Base-by-base conservation (phyloP, 2,888 invertebrate genomes). In the Pachycephus smyrnensis region DNA sequence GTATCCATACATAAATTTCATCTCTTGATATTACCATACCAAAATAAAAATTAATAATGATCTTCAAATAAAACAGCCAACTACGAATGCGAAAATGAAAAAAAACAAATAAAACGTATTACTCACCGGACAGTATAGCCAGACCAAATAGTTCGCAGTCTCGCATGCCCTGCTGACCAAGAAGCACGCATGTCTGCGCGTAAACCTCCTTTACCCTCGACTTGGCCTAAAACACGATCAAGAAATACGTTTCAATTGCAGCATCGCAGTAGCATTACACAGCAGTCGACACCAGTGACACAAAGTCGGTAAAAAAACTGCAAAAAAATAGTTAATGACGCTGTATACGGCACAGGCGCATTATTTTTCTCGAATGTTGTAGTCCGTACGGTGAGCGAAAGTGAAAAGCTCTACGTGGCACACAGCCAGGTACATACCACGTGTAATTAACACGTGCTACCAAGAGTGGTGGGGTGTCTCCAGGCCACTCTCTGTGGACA, bases 101-200 rank as follows among this genome's bases (percentile, higher is more conserved):
- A 40, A 23, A 40, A 15, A 40, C 9, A 76, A 76, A 73, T n/a
- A 37, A 4, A 73, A 76, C 32, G 36, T n/a, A 30, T n/a, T 76
- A 93, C 95, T 94, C 92, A 97, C 97, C 97, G 94, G 95, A 95
- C 90, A 96, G 94, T 89, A 96, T 94, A 88, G 97, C 96, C 91
- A 97, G 93, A 90, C 97, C 97, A 93, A 97, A 97, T 88, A 97
- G 94, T 90, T 97, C 96, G 89, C 95, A 95, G 92, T 97, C 97
- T 92, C 95, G 94, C 94, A 97, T 95, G 92, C 96, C 96, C 93
- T 95, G 95, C 91, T 96, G 94, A 90, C 95, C 95, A 88, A 97
- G 95, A 92, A 97, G 95, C 82, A 95, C 93, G 92, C 95, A 95
- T 93, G 96, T 96, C 92, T 96, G 95, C 87, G 95, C 94, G 91